These are phyloP conservation scores for Trogon melanurus DNA, from an alignment of 2,113 vertebrate species.

Conservation along the genomic window DNA sequence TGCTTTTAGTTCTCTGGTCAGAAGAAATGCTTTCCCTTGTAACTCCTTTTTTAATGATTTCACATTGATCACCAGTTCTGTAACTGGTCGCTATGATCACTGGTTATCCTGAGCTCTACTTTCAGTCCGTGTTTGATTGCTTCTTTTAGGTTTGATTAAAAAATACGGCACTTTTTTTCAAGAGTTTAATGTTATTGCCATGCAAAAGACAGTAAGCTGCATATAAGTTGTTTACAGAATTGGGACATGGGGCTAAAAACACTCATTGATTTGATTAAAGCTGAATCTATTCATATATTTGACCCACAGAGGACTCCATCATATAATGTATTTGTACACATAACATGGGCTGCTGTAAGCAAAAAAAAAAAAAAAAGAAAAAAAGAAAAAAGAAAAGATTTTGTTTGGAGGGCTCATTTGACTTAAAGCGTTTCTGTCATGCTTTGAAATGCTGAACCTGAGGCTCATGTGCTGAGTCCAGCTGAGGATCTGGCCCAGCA, in stretches of 20 bases:
- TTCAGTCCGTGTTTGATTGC: neutral
- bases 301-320: neutral
- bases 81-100: neutral
- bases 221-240: neutral
- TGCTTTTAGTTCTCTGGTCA: neutral
- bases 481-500: slow-evolving; percentile 22
- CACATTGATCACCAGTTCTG: neutral
- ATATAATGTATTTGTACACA: neutral
- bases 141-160: neutral
- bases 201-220: neutral
- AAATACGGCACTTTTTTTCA: neutral
- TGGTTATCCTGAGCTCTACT: neutral
- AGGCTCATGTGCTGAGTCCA: slow-evolving; percentile 3
- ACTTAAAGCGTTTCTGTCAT: slow-evolving; percentile 37
- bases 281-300: neutral
- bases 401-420: slow-evolving; percentile 18
- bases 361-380: neutral
- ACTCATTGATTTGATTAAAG: neutral
- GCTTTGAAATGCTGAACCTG: slow-evolving; percentile 45
- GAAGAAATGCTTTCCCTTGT: neutral
- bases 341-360: neutral
- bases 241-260: neutral
- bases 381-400: neutral
- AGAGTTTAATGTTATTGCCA: neutral
- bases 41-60: neutral